Conservation (phyloP, 64 coral and sea anemone genomes). For the Trachythela sp. region DNA sequence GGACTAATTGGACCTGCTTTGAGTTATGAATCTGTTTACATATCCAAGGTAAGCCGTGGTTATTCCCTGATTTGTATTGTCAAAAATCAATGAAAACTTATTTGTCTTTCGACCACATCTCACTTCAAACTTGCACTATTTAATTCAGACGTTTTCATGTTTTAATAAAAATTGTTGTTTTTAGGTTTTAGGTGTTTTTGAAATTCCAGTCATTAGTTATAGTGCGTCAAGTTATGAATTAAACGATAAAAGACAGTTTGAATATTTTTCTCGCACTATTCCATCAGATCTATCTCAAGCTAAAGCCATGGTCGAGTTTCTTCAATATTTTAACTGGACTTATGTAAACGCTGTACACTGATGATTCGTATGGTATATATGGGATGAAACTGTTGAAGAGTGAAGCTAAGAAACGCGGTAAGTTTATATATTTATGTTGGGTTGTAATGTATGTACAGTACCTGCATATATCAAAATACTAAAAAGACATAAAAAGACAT, state of each 20-base stretch:
- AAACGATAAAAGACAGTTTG: slow-evolving; percentile 84
- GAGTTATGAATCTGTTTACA: background rate
- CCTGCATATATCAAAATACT: no score
- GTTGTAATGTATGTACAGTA: no score
- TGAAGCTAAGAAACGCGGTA: slow-evolving; percentile 57
- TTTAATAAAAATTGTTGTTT: slow-evolving; percentile 41
- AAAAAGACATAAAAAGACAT: no score
- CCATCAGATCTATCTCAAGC: slow-evolving; percentile 77
- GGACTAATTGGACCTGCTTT: background rate
- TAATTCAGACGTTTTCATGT: slow-evolving; percentile 36
- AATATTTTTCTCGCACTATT: slow-evolving; percentile 88
- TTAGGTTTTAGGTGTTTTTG: background rate
- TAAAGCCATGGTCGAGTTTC: slow-evolving; percentile 69
- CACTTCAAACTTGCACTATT: no score
- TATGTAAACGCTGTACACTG: slow-evolving; percentile 70
- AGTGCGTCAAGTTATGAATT: slow-evolving; percentile 78
- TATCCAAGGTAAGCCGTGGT: no score
- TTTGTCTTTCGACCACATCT: no score
- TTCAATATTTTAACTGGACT: slow-evolving; percentile 75
- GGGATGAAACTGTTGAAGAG: slow-evolving; percentile 61
- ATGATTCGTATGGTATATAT: slow-evolving; percentile 65
- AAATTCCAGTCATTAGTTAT: slow-evolving; percentile 41
- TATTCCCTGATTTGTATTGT: no score
- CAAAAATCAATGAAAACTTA: no score
- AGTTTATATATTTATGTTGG: no score